These are phyloP conservation scores for Datnioides undecimradiatus DNA, from an alignment of 2,113 vertebrate genomes.

Conservation along the genomic window DNA sequence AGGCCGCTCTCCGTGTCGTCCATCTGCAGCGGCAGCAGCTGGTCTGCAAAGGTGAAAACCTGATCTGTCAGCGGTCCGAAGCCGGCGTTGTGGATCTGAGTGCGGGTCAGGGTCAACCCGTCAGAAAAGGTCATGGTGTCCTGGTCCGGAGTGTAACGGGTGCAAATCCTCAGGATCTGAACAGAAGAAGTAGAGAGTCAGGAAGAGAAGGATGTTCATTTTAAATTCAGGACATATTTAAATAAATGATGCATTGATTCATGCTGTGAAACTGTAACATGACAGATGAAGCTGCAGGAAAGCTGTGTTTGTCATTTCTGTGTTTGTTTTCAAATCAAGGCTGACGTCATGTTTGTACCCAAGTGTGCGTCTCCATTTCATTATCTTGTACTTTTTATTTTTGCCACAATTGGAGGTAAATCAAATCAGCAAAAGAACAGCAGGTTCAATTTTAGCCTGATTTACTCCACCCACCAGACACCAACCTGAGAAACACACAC, in stretches of 20 bases:
- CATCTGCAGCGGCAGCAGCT: constrained; percentile 97
- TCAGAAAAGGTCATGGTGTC: constrained; percentile 99
- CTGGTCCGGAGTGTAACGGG: constrained; percentile 94
- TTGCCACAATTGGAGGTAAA: background rate
- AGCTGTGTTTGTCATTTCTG: background rate
- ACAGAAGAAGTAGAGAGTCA: background rate
- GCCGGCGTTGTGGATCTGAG: constrained; percentile 97
- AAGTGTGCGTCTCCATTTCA: background rate
- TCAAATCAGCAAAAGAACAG: background rate
- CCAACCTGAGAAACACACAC: too few relatives aligned
- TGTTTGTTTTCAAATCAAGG: background rate
- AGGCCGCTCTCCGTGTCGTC: constrained; percentile 96
- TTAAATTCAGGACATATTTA: too few relatives aligned
- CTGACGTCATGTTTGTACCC: background rate
- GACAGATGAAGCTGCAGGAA: background rate
- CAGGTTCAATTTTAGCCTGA: too few relatives aligned
- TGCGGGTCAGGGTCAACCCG: constrained; percentile 94
- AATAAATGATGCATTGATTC: background rate
- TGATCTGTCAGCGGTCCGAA: constrained; percentile 95
- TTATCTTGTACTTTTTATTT: background rate
- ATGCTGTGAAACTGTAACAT: too few relatives aligned
- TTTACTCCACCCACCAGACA: background rate
- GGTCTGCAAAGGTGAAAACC: constrained; percentile 95
- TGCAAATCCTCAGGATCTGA: constrained; percentile 96
- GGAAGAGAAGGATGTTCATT: background rate